Percentiles rank a stretch among this genome's conserved stretches.
phyloP scores from a whole-genome alignment of 2,113 vertebrate genomes.

The Gymnarchus niloticus region DNA sequence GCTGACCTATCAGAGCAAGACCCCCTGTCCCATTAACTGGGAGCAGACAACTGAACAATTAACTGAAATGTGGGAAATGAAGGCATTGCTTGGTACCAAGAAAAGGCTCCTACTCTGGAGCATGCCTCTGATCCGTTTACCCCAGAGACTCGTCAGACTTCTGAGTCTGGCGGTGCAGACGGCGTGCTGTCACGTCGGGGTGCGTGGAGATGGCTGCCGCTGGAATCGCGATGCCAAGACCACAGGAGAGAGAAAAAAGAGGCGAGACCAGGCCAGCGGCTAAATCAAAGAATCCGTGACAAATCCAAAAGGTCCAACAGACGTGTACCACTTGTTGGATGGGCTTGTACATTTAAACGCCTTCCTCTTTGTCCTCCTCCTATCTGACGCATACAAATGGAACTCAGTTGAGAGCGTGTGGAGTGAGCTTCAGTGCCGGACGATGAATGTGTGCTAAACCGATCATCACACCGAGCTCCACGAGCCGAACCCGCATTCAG shows the following conservation, averaged over 20 bases:
- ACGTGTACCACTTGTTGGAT: background rate
- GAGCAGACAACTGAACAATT: background rate
- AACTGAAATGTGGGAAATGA: background rate
- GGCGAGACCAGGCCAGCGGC: background rate
- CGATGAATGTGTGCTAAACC: too few relatives aligned
- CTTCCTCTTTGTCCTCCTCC: too few relatives aligned
- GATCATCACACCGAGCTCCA: too few relatives aligned
- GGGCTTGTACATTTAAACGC: background rate
- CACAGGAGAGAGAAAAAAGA: constrained; percentile 11
- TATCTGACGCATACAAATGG: too few relatives aligned
- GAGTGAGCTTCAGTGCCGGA: too few relatives aligned
- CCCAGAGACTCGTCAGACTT: background rate
- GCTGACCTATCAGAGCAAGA: too few relatives aligned
- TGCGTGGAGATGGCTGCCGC: constrained; percentile 1
- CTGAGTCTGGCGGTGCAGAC: background rate
- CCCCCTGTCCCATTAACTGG: too few relatives aligned
- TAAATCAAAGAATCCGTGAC: background rate
- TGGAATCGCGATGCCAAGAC: background rate
- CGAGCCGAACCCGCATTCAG: background rate
- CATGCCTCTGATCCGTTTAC: background rate
- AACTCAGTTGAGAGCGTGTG: too few relatives aligned
- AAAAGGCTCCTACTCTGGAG: too few relatives aligned
- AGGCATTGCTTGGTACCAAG: too few relatives aligned
- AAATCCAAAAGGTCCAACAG: background rate
- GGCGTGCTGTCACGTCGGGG: background rate